Evolutionary conservation across 2,888 invertebrate species (phyloP).

Genomic region (Linyphia triangularis): DNA sequence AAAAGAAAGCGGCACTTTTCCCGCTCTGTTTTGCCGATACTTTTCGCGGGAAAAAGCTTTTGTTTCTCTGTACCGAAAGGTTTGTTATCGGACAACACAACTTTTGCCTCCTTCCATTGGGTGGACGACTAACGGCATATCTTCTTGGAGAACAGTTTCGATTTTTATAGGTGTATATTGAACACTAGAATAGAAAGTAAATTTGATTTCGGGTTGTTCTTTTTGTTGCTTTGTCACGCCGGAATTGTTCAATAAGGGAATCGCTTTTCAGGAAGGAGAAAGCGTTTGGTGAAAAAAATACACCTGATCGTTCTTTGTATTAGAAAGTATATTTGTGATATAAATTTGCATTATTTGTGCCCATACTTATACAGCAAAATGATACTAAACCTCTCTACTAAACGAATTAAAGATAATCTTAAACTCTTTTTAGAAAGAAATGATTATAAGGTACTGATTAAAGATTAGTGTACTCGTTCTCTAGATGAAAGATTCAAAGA

Average conservation of each 20-base stretch:
- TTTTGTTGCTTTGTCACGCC: neutral
- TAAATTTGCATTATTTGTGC: too few species aligned
- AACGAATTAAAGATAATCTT: too few species aligned
- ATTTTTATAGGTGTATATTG: neutral
- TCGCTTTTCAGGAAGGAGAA: neutral
- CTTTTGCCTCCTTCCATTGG: neutral
- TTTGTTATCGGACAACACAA: slow-evolving; percentile 14
- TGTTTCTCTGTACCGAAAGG: slow-evolving; percentile 44
- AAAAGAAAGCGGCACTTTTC: slow-evolving; percentile 55
- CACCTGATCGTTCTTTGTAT: too few species aligned
- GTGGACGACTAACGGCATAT: neutral
- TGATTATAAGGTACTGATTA: too few species aligned
- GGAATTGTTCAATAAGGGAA: neutral
- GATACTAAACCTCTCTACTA: too few species aligned
- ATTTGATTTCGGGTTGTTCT: slow-evolving; percentile 3
- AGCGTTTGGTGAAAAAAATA: neutral
- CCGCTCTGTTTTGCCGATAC: slow-evolving; percentile 58
- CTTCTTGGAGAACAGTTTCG: slow-evolving; percentile 1
- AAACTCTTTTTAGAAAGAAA: too few species aligned
- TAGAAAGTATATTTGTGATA: too few species aligned
- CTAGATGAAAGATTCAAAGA: too few species aligned
- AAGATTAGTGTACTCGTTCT: too few species aligned
- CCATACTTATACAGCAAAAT: too few species aligned
- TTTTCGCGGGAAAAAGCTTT: slow-evolving; percentile 63
- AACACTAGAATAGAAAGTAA: neutral